Conservation (phyloP, 2,888 invertebrate species). For the Danaus chrysippus region DNA sequence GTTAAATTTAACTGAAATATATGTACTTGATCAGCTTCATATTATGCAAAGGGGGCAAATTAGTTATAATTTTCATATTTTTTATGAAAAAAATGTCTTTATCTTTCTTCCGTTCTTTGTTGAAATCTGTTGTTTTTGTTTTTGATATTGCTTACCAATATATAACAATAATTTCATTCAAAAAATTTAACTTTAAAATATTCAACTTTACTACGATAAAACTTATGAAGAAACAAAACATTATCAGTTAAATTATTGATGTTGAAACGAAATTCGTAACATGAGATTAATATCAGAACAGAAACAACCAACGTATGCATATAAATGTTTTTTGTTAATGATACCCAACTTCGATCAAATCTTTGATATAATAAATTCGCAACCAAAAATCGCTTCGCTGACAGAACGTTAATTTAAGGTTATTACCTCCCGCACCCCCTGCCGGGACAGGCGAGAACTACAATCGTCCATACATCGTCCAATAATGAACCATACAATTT, state of each 20-base stretch:
- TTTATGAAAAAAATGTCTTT: too few relatives aligned
- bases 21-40: too few relatives aligned
- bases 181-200: too few relatives aligned
- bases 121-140: too few relatives aligned
- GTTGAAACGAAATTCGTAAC: conserved; percentile 6
- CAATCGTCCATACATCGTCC: conserved; percentile 50
- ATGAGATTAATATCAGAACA: conserved; percentile 21
- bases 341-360: conserved; percentile 40
- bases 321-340: conserved; percentile 30
- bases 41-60: too few relatives aligned
- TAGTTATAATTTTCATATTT: neutral
- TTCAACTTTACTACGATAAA: too few relatives aligned
- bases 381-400: conserved; percentile 62
- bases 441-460: conserved; percentile 55
- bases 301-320: conserved; percentile 21
- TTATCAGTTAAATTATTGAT: neutral
- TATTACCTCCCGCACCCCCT: conserved; percentile 54
- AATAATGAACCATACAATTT: conserved; percentile 61
- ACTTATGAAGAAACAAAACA: neutral
- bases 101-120: too few relatives aligned
- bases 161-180: too few relatives aligned
- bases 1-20: too few relatives aligned
- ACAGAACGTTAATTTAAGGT: conserved; percentile 73
- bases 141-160: too few relatives aligned
- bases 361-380: conserved; percentile 61